Conservation (phyloP, 2,797 vertebrate genomes). For the Melanotaenia nigrans region DNA sequence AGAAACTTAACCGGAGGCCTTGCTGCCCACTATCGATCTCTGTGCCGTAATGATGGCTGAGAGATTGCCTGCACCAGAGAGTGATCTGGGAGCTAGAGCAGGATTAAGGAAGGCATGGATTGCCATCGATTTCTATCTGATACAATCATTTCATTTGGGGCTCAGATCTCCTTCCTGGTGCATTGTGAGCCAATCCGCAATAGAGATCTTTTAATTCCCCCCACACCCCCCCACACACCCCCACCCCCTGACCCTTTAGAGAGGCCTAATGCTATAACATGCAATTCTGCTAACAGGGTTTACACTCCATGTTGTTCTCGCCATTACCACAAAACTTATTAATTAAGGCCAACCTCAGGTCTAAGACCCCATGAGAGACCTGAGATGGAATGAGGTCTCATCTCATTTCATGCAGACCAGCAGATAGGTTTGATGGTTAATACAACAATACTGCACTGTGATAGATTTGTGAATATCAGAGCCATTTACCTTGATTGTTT, state of each 20-base stretch:
- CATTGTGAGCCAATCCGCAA: constrained; percentile 71
- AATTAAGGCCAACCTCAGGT: constrained; percentile 74
- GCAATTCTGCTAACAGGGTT: constrained; percentile 75
- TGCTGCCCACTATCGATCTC: constrained; percentile 75
- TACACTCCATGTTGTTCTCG: constrained; percentile 78
- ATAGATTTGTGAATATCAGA: constrained; percentile 66
- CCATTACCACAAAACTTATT: constrained; percentile 79
- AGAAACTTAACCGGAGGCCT: constrained; percentile 72
- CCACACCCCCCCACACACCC: not conserved
- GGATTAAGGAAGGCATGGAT: constrained; percentile 86
- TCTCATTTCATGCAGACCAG: constrained; percentile 59
- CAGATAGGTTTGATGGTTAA: constrained; percentile 55
- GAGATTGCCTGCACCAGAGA: constrained; percentile 81
- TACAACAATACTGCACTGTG: constrained; percentile 49
- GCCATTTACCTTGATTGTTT: constrained; percentile 75
- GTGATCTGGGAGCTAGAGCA: constrained; percentile 79
- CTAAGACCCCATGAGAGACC: constrained; percentile 60
- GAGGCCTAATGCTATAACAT: constrained; percentile 63
- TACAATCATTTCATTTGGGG: constrained; percentile 86
- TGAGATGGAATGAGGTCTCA: constrained; percentile 68
- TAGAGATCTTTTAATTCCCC: constrained; percentile 82
- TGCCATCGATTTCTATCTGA: constrained; percentile 87
- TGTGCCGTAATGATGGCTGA: constrained; percentile 81
- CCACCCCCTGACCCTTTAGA: constrained; percentile 45
- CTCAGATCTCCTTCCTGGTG: constrained; percentile 81